These are phyloP conservation scores for Pseudococcus longispinus DNA, from an alignment of 2,888 invertebrate genomes.

Conservation along the genomic window DNA sequence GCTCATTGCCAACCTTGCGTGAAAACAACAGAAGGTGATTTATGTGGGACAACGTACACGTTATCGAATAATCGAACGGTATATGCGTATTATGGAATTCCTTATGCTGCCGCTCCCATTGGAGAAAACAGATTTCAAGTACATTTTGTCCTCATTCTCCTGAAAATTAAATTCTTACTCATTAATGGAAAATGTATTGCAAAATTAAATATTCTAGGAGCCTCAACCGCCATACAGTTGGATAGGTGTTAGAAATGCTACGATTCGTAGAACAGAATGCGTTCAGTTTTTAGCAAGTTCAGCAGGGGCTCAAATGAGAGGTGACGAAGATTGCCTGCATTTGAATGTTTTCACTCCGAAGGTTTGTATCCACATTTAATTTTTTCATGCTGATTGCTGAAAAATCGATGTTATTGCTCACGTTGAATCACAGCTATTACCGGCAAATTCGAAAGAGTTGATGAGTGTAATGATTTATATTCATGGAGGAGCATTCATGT, in stretches of 20 bases:
- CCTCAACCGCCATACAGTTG: conserved; percentile 69
- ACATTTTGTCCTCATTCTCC: not conserved
- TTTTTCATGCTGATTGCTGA: not conserved
- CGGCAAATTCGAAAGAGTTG: conserved; percentile 54
- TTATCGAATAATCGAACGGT: conserved; percentile 50
- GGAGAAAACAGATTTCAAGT: conserved; percentile 60
- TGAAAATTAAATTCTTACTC: no score
- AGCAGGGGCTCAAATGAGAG: conserved; percentile 62
- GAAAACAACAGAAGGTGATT: conserved; percentile 46
- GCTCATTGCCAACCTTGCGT: conserved; percentile 12
- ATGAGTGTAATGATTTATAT: conserved; percentile 62
- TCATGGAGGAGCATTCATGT: conserved; percentile 61
- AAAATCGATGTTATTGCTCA: not conserved
- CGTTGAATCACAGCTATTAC: not conserved
- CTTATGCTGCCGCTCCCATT: conserved; percentile 60
- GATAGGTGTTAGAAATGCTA: conserved; percentile 74
- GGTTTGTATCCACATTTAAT: not conserved
- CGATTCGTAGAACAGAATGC: conserved; percentile 68
- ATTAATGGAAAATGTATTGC: not conserved
- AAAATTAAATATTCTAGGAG: conserved; percentile 64
- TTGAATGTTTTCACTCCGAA: conserved; percentile 71
- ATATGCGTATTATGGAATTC: conserved; percentile 59
- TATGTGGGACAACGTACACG: conserved; percentile 49
- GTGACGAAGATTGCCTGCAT: conserved; percentile 74
- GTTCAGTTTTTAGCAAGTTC: conserved; percentile 69